Conservation (phyloP, 1,140 invertebrate species). For the Theocolax elegans region DNA sequence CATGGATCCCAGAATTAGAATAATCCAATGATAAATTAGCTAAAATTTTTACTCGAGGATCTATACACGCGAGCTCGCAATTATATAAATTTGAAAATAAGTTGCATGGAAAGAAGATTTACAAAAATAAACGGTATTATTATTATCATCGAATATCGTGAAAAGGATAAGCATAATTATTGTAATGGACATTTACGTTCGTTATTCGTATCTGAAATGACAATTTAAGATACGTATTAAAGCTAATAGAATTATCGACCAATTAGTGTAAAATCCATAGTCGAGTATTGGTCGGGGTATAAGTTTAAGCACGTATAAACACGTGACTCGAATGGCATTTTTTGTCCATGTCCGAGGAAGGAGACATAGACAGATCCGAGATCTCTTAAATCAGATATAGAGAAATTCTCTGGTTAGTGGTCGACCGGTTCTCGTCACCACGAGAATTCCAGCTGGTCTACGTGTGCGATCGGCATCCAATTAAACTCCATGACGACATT, state of each 20-base stretch:
- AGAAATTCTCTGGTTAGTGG: conserved; percentile 42
- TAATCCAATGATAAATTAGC: too few species aligned
- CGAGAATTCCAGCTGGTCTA: conserved; percentile 43
- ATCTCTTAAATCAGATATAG: conserved; percentile 40
- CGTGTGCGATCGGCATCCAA: conserved; percentile 47
- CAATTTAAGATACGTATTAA: too few species aligned
- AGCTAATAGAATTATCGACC: conserved; percentile 25
- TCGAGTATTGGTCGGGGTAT: background rate
- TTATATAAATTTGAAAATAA: too few species aligned
- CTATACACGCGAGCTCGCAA: too few species aligned
- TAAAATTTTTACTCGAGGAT: too few species aligned
- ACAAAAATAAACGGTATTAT: too few species aligned
- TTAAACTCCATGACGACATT: conserved; percentile 44
- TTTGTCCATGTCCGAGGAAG: conserved; percentile 28
- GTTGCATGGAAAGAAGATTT: too few species aligned
- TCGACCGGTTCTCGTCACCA: conserved; percentile 44
- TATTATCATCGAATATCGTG: too few species aligned
- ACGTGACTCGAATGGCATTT: conserved; percentile 38
- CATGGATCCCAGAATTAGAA: too few species aligned
- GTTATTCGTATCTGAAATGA: too few species aligned
- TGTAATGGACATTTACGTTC: too few species aligned
- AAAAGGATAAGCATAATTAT: too few species aligned
- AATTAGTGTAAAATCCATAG: conserved; percentile 1
- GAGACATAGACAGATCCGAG: background rate
- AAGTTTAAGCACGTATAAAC: background rate